Evolutionary conservation across 2,113 vertebrate genomes (phyloP).

Genomic region (Globicephala melas): DNA sequence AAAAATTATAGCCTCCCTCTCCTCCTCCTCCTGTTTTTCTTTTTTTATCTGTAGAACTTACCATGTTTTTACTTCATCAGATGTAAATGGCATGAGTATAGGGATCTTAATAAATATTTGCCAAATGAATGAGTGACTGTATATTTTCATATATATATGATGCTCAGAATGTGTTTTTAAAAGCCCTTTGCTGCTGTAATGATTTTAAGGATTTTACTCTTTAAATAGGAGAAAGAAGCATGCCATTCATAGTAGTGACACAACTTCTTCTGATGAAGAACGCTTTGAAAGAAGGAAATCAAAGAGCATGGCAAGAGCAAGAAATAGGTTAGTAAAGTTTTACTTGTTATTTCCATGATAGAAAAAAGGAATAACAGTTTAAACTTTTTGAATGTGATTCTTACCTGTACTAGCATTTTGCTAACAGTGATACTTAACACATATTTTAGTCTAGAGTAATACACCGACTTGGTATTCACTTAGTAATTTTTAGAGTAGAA

Average conservation of each 20-base stretch:
- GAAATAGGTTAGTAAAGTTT: constrained; percentile 88
- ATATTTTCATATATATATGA: not conserved
- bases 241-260: constrained; percentile 99
- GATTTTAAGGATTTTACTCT: constrained; percentile 47
- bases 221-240: constrained; percentile 96
- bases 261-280: constrained; percentile 98
- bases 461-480: not conserved
- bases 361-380: not conserved
- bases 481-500: not conserved
- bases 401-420: not conserved
- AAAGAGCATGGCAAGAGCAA: constrained; percentile 97
- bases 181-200: not conserved
- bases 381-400: not conserved
- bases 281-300: constrained; percentile 98
- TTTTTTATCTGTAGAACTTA: not conserved
- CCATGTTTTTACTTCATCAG: not conserved
- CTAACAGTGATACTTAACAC: not conserved
- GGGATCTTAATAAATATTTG: not conserved
- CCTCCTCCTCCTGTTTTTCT: not conserved
- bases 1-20: not conserved
- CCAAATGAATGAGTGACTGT: not conserved
- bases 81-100: not conserved
- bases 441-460: not conserved
- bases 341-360: not conserved
- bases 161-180: not conserved